Evolutionary conservation across 2,797 vertebrate species (phyloP), one percentile per base, ranked within the genome.

Genomic region (Meriones psammophilus): DNA sequence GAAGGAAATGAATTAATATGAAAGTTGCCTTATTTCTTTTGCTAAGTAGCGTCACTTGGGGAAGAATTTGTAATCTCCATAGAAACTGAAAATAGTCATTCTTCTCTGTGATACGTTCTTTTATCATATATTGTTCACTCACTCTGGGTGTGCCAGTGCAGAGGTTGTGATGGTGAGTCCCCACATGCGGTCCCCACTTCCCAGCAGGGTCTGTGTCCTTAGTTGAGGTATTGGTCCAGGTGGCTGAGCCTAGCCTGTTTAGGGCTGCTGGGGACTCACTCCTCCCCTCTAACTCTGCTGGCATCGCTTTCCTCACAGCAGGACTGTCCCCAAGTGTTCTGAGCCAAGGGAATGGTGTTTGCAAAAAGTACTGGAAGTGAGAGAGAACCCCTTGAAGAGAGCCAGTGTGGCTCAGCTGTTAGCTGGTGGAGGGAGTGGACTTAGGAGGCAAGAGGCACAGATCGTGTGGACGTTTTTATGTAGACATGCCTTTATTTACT

Each of bases 51-150:
- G 62, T 94, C 91, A 56, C 42, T 95, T 95, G 83, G 60, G 36
- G 80, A 91, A 60, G 76, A 92, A 71, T 54, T 71, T 64, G 50
- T 54, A 26, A 33, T 84, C 76, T 97, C 91, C 42, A 86, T 96
- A 79, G 62, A 92, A 88, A 74, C 30, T 36, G 26, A 56, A 77
- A 54, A 76, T 9, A 18, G 0, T 62, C 20, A n/a, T 94, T 76
- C 64, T 89, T 94, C 36, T 89, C 89, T 77, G n/a, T 56, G 28
- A 50, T 12, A n/a, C 8, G 15, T 62, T 84, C 3, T 71, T 85
- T 91, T 81, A 64, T n/a, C n/a, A n/a, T 54, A 17, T 80, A 36
- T 76, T 39, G 50, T 22, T 36, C 79, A 8, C 10, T 86, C 8
- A 36, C 14, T 76, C 36, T 95, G 28, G 20, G 1, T 71, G 66